Base-by-base conservation (phyloP, 53 echinoderm and acorn worm species). In the Paelopatides confundens region DNA sequence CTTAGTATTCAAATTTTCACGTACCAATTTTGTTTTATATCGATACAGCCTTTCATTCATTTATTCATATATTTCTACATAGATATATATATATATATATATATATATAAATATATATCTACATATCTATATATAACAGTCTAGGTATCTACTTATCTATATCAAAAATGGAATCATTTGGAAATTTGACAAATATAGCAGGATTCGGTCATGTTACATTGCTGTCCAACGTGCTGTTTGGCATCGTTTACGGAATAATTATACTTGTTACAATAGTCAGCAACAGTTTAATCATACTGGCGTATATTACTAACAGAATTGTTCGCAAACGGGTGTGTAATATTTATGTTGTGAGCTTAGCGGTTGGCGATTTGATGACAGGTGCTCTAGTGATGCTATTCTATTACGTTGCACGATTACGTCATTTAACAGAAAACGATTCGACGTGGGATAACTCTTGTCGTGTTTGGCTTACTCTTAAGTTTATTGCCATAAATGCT, bases 271-370 rank as follows among this genome's bases (percentile, higher is more conserved):
- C 81, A 0, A 48, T 81, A 17, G 58, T 54, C 9, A 81, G 81
- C 18, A 81, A 81, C 21, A 49, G 81, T 52, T 31, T 81, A 32
- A 54, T 81, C 14, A 81, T 81, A 32, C 53, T 81, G 13, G 81
- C 81, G 12, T 81, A 81, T 33, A 27, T 81, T 4, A 53, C 81
- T 2, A 34, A 51, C 43, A n/a, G 17, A 18, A 51, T 52, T 29
- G 81, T 81, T 14, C 52, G 81, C 17, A 51, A 81, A 32, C 49
- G 81, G 13, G 81, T 81, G 9, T 51, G 81, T 23, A 81, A 81
- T 27, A 53, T 54, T 31, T 81, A 81, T 31, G 49, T 81, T 1
- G 32, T 81, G 9, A 81, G 81, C 21, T 47, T 81, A 81, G 81
- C 81, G 14, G 26, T 48, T 2, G 81, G 52, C 9, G 81, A 81